phyloP scores from a whole-genome alignment of 2,113 vertebrate genomes.

The Climacteris rufus region DNA sequence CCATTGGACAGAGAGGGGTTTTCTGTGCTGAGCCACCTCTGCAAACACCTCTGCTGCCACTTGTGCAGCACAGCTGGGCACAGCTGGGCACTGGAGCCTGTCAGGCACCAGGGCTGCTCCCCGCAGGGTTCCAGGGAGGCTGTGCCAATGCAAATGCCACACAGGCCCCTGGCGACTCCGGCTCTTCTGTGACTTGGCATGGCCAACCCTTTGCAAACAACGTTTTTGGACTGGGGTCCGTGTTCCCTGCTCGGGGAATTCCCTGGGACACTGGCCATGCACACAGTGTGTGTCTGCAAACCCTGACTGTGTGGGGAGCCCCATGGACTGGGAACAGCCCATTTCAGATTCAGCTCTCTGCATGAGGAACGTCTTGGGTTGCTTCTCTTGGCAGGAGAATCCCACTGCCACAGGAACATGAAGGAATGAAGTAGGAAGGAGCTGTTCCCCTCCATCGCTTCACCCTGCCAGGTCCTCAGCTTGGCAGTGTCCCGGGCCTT shows the following conservation, averaged over 20 bases:
- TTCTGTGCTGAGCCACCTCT: not conserved
- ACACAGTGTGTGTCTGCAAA: not conserved
- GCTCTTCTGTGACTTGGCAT: not conserved
- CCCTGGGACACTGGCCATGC: not conserved
- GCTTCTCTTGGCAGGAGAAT: not conserved
- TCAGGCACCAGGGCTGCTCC: not conserved
- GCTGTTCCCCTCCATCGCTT: not conserved
- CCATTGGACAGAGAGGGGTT: fast-evolving
- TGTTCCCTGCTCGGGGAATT: not conserved
- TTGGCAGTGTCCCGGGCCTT: not conserved
- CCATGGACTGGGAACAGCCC: fast-evolving
- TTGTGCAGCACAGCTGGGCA: not conserved
- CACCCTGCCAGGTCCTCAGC: not conserved
- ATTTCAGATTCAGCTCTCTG: not conserved
- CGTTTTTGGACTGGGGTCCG: not conserved
- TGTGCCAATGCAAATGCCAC: not conserved
- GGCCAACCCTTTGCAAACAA: not conserved
- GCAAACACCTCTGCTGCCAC: not conserved
- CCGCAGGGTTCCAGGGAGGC: not conserved
- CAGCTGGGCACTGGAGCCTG: not conserved
- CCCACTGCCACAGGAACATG: not conserved
- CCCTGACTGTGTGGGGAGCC: not conserved
- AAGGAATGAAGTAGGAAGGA: not conserved
- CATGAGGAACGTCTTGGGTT: not conserved
- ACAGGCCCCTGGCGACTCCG: not conserved